A percentile compares a stretch with the other conserved stretches of the same genome.
phyloP scores from a whole-genome alignment of 2,797 vertebrate genomes.

The Glossophaga mutica region DNA sequence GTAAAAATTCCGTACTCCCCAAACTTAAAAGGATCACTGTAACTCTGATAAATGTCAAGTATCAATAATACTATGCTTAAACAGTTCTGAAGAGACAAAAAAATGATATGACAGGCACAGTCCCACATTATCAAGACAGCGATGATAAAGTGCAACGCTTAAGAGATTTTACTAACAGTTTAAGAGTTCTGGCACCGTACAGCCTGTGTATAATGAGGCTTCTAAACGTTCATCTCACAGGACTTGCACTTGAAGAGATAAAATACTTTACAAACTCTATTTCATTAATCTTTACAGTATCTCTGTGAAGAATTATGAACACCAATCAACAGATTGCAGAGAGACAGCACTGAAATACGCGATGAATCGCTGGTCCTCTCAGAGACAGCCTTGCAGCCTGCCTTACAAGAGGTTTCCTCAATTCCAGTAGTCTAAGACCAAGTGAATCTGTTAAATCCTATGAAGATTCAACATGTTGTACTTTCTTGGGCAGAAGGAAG shows the following conservation, averaged over 20 bases:
- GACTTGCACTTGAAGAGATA: conserved; percentile 66
- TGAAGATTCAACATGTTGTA: not conserved
- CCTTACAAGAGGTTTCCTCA: not conserved
- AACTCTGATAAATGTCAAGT: conserved; percentile 66
- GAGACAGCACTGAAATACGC: conserved; percentile 44
- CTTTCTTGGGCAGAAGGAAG: not conserved
- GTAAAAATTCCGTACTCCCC: conserved; percentile 28
- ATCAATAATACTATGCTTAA: conserved; percentile 63
- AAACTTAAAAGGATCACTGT: conserved; percentile 47
- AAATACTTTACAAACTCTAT: conserved; percentile 68
- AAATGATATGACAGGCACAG: conserved; percentile 57
- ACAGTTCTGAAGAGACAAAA: conserved; percentile 62
- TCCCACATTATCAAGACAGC: conserved; percentile 69
- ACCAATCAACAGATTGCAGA: conserved; percentile 69
- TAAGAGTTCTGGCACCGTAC: conserved; percentile 66
- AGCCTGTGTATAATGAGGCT: conserved; percentile 71
- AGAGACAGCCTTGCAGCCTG: not conserved
- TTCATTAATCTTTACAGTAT: conserved; percentile 75
- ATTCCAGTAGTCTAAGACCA: not conserved
- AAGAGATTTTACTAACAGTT: conserved; percentile 75
- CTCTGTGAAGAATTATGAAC: conserved; percentile 72
- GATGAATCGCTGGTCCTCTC: conserved; percentile 43
- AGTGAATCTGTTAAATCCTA: not conserved
- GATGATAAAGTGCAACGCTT: conserved; percentile 73
- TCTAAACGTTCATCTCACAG: conserved; percentile 67